Evolutionary conservation across 2,888 invertebrate species (phyloP).

Genomic region (Temnothorax rugatulus): DNA sequence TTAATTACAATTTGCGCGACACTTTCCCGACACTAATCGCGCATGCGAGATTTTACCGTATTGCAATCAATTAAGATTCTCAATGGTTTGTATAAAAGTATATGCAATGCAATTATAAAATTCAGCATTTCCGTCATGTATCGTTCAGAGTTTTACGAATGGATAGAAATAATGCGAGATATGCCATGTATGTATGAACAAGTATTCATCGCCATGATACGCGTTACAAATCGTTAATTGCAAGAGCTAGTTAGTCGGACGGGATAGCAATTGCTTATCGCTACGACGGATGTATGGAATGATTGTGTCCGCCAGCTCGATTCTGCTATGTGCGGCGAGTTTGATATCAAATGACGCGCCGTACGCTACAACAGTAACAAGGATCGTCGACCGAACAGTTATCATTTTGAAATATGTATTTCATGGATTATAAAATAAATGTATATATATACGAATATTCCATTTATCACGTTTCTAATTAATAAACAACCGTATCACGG

Average conservation of each 20-base stretch:
- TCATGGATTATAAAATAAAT: neutral
- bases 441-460: neutral
- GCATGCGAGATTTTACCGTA: neutral
- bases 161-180: neutral
- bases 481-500: neutral
- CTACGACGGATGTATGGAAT: neutral
- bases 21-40: neutral
- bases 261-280: neutral
- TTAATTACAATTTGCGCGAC: neutral
- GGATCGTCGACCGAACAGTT: neutral
- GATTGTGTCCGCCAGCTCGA: neutral
- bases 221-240: neutral
- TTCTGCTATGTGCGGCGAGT: neutral
- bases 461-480: neutral
- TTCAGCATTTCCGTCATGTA: neutral
- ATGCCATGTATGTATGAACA: neutral
- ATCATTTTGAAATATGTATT: neutral
- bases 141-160: neutral
- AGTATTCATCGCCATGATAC: neutral
- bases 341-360: neutral
- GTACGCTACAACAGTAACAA: neutral
- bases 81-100: neutral
- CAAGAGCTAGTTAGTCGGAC: neutral
- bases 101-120: neutral
- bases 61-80: neutral